Base-by-base conservation (phyloP, 1,140 invertebrate species). In the Anthonomus grandis region DNA sequence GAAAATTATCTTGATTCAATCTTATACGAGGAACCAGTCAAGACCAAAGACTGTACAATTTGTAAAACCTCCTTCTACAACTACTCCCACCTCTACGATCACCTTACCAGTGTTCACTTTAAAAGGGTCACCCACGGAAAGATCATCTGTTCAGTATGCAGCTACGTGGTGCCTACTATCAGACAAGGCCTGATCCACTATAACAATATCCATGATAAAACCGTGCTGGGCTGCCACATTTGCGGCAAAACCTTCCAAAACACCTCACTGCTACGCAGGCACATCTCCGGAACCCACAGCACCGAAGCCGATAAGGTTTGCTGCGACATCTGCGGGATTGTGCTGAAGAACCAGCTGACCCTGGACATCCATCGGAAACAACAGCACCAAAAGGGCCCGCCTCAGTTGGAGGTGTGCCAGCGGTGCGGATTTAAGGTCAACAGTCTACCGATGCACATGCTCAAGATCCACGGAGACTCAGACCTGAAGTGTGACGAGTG, bases 341-440 rank as follows among this genome's bases (percentile, higher is more conserved):
- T n/a, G n/a, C n/a, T n/a, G n/a, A n/a, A n/a, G n/a, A n/a, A n/a
- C n/a, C n/a, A n/a, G n/a, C n/a, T n/a, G n/a, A n/a, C n/a, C n/a
- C n/a, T n/a, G n/a, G n/a, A 57, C 39, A 45, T 24, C 8, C 62
- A 46, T 19, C 45, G 41, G 4, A 64, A 49, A 10, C 13, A 44
- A 21, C 18, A 31, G 4, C 23, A 21, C n/a, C 25, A 46, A 15
- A 25, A 55, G 6, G 23, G 86, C 84, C 68, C 83, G 84, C 63
- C 85, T 86, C 60, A 70, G 80, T 25, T 73, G 83, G 25, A 85
- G 85, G 85, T 84, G 0, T 82, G 87, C 57, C 86, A 87, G 42
- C 85, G 82, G 0, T 90, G 88, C 79, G 81, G 18, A 70, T 79
- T 2, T 87, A 85, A 62, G 79, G 80, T 1, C 83, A 85, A 71